Conservation (phyloP, 2,797 vertebrate species). For the Phataginus tetradactyla region DNA sequence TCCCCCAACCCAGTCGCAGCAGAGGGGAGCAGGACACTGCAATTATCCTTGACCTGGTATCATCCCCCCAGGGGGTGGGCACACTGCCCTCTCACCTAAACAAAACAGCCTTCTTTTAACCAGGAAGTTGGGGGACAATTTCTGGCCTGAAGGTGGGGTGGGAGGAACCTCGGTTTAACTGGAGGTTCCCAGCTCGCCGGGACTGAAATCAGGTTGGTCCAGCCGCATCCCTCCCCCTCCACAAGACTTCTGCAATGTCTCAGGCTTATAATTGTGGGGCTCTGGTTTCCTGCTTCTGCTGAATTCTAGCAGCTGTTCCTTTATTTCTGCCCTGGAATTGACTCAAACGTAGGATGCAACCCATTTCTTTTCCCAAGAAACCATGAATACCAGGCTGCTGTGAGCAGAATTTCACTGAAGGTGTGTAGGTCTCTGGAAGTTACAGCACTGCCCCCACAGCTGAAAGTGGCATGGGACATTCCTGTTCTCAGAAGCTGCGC, state of each 20-base stretch:
- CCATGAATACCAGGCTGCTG: constrained; percentile 35
- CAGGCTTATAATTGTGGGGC: background rate
- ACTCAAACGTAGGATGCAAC: constrained; percentile 22
- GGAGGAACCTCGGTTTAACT: background rate
- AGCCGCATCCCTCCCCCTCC: background rate
- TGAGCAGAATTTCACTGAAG: constrained; percentile 46
- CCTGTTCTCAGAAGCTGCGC: background rate
- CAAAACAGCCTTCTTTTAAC: background rate
- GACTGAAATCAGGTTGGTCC: constrained; percentile 28
- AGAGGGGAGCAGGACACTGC: background rate
- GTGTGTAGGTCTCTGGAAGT: background rate
- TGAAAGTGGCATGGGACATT: background rate
- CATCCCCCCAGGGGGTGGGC: background rate
- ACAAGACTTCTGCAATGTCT: constrained; percentile 1
- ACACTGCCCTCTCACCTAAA: background rate
- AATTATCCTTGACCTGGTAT: background rate
- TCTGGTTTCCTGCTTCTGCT: constrained; percentile 50
- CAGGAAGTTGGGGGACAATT: background rate
- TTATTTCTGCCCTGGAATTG: constrained; percentile 63
- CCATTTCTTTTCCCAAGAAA: constrained; percentile 67
- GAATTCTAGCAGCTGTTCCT: constrained; percentile 58
- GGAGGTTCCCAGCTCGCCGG: background rate
- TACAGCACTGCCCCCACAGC: background rate
- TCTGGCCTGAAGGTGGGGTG: background rate
- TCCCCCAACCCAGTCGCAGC: background rate